A percentile compares a stretch with the other conserved stretches of the same genome.
Conservation (phyloP, 2,113 vertebrate species). For the Cinclus cinclus region DNA sequence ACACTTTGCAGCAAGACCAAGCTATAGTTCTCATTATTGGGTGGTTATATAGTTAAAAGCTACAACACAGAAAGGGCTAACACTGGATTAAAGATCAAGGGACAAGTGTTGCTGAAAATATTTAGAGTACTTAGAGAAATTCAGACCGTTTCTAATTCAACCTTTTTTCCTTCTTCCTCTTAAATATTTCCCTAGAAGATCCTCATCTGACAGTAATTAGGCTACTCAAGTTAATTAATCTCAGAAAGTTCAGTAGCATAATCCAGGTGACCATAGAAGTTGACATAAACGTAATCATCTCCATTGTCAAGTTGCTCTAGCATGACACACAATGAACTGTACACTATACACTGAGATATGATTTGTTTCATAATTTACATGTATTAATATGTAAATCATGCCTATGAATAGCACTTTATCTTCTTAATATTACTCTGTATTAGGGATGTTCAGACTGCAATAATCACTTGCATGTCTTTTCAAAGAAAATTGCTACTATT, state of each 20-base stretch:
- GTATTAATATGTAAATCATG: slow-evolving; percentile 34
- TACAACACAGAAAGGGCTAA: background rate
- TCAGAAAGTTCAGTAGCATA: background rate
- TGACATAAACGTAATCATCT: background rate
- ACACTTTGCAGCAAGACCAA: background rate
- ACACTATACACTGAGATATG: background rate
- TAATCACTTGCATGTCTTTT: background rate
- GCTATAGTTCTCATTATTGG: background rate
- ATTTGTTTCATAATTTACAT: background rate
- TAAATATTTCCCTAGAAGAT: background rate
- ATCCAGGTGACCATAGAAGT: background rate
- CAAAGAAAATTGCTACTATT: background rate
- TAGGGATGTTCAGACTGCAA: background rate
- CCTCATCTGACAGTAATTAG: background rate
- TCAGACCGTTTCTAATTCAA: background rate
- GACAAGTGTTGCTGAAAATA: background rate
- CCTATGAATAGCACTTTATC: background rate
- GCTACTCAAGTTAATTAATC: slow-evolving; percentile 6
- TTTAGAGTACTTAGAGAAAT: background rate
- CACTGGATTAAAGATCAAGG: background rate
- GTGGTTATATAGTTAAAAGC: background rate
- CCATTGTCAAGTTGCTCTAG: background rate
- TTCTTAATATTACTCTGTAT: background rate
- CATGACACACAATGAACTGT: background rate
- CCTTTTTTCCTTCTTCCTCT: background rate